Percentiles rank a stretch among this genome's conserved stretches.
Evolutionary conservation across 2,113 vertebrate genomes (phyloP).

Genomic region (Burhinus bistriatus): DNA sequence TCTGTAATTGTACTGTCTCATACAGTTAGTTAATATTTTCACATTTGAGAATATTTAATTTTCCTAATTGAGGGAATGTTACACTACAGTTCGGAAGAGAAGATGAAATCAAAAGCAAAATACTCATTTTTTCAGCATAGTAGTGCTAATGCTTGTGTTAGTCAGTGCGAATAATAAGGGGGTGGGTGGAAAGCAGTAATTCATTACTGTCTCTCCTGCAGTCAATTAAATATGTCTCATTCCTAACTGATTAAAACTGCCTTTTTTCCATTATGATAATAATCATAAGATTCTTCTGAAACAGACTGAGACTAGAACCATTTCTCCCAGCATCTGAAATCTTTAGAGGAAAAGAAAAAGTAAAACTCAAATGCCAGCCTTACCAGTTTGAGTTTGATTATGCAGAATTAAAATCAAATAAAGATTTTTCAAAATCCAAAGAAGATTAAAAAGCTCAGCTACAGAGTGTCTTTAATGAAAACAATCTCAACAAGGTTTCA

Average conservation of each 20-base stretch:
- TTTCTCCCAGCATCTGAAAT: background rate
- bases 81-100: background rate
- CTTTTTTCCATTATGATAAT: background rate
- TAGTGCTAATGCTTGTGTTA: background rate
- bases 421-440: background rate
- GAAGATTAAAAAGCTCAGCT: background rate
- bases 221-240: constrained; percentile 12
- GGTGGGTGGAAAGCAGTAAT: background rate
- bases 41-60: background rate
- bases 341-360: background rate
- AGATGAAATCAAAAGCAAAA: background rate
- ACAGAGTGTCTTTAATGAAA: background rate
- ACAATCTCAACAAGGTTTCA: background rate
- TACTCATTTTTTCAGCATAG: background rate
- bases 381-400: background rate
- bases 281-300: background rate
- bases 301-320: background rate
- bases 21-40: constrained; percentile 1
- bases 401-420: background rate
- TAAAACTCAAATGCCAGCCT: background rate
- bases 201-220: background rate
- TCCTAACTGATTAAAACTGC: background rate
- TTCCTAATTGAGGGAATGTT: background rate
- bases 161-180: background rate
- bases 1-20: background rate